Conservation (phyloP, 2,113 vertebrate species). For the Benitochromis conjunctus region DNA sequence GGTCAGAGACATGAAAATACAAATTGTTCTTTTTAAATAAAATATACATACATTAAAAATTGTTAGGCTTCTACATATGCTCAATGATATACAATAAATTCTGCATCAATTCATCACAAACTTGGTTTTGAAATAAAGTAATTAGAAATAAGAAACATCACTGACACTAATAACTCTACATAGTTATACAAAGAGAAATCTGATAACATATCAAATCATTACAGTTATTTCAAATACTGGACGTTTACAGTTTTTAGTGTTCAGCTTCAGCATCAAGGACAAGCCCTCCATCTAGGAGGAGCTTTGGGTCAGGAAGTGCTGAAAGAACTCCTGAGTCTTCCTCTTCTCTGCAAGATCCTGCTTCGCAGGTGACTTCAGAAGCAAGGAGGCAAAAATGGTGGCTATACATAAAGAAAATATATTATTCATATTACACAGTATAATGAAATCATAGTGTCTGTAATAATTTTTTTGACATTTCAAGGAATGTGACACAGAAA, state of each 20-base stretch:
- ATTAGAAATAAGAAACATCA: background rate
- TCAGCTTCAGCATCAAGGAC: conserved; percentile 20
- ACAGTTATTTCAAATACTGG: conserved; percentile 62
- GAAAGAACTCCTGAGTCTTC: conserved; percentile 88
- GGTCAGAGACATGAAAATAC: conserved; percentile 63
- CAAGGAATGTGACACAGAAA: background rate
- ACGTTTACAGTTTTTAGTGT: conserved; percentile 49
- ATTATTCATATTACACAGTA: background rate
- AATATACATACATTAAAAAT: conserved; percentile 59
- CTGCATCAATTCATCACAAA: conserved; percentile 33
- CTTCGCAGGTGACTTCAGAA: conserved; percentile 77
- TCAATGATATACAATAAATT: conserved; percentile 49
- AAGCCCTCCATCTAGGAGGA: conserved; percentile 40
- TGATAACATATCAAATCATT: conserved; percentile 37
- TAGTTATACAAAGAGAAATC: conserved; percentile 41
- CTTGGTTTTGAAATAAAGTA: conserved; percentile 7
- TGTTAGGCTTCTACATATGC: conserved; percentile 44
- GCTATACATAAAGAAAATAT: conserved; percentile 65
- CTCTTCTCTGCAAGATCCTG: conserved; percentile 81
- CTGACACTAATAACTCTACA: conserved; percentile 20
- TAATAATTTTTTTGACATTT: background rate
- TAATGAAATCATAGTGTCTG: background rate
- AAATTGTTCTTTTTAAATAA: conserved; percentile 68
- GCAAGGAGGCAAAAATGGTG: conserved; percentile 84
- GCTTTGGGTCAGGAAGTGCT: conserved; percentile 78